Percentiles rank a stretch among this genome's conserved stretches.
Conservation (phyloP, 1,140 invertebrate species). For the Archivesica marissinica region DNA sequence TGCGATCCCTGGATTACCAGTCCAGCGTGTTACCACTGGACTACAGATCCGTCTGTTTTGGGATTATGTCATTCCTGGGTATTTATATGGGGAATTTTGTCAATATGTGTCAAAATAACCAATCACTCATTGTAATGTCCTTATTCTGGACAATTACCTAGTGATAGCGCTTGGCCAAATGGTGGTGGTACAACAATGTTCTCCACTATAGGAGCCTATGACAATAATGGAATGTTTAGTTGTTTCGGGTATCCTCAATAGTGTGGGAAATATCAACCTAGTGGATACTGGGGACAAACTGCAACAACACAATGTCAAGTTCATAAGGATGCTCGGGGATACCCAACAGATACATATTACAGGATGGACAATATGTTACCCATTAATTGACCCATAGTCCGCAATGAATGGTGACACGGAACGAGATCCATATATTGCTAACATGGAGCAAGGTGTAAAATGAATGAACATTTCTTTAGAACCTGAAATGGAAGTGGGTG, state of each 20-base stretch:
- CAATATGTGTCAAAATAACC: too few species aligned
- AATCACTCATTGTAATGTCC: conserved; percentile 89
- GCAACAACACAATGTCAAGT: conserved; percentile 76
- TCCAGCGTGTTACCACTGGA: too few species aligned
- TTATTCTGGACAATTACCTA: conserved; percentile 95
- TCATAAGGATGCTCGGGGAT: conserved; percentile 76
- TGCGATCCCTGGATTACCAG: too few species aligned
- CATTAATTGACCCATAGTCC: conserved; percentile 73
- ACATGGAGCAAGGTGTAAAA: conserved; percentile 81
- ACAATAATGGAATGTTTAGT: conserved; percentile 91
- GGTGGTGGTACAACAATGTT: conserved; percentile 92
- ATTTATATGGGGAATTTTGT: too few species aligned
- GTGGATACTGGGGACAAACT: conserved; percentile 90
- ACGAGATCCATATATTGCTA: conserved; percentile 70
- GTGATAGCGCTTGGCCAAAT: conserved; percentile 95
- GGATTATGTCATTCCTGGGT: too few species aligned
- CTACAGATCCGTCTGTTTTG: too few species aligned
- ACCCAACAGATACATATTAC: conserved; percentile 78
- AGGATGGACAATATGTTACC: conserved; percentile 76
- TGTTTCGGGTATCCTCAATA: conserved; percentile 84
- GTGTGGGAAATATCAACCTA: conserved; percentile 89
- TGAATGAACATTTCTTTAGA: conserved; percentile 78
- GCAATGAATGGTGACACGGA: conserved; percentile 80
- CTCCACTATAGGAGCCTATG: conserved; percentile 91
- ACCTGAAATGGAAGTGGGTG: conserved; percentile 69